A percentile compares a stretch with the other conserved stretches of the same genome.
Conservation (phyloP, 2,888 invertebrate genomes). For the Lycia hirtaria region DNA sequence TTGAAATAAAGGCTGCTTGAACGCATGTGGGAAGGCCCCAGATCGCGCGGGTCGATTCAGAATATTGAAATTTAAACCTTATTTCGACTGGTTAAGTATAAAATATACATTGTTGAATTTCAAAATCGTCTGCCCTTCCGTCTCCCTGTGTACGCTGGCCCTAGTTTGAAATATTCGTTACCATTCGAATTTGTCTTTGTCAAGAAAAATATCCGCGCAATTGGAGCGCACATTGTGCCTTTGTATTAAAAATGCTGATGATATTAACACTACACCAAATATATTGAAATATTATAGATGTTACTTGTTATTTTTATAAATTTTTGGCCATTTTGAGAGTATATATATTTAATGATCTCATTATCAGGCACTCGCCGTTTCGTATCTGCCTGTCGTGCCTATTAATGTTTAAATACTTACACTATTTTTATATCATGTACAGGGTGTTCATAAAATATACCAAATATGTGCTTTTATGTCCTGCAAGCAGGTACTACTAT, state of each 20-base stretch:
- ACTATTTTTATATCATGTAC: slow-evolving; percentile 83
- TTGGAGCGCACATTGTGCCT: slow-evolving; percentile 50
- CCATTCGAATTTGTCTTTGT: slow-evolving; percentile 4
- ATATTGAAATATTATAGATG: slow-evolving; percentile 37
- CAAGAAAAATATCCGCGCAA: slow-evolving; percentile 15
- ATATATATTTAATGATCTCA: slow-evolving; percentile 76
- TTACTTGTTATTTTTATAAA: slow-evolving; percentile 35
- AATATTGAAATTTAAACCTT: too few species aligned
- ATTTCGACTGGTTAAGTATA: too few species aligned
- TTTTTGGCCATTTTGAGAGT: slow-evolving; percentile 42
- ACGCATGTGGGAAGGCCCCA: too few species aligned
- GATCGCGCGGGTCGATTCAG: too few species aligned
- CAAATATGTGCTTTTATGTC: slow-evolving; percentile 83
- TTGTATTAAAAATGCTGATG: slow-evolving; percentile 51
- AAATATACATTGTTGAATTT: too few species aligned
- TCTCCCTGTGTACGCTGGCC: too few species aligned
- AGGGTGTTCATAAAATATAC: slow-evolving; percentile 82
- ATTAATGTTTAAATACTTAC: slow-evolving; percentile 55
- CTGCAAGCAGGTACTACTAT: slow-evolving; percentile 51
- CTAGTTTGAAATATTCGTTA: neutral
- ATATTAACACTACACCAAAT: slow-evolving; percentile 47
- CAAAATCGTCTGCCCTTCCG: too few species aligned
- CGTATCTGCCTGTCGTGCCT: slow-evolving; percentile 77
- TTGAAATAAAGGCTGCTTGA: too few species aligned
- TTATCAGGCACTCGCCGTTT: slow-evolving; percentile 65